Base-by-base conservation (phyloP, 1,140 invertebrate species). In the Drosophila truncata region DNA sequence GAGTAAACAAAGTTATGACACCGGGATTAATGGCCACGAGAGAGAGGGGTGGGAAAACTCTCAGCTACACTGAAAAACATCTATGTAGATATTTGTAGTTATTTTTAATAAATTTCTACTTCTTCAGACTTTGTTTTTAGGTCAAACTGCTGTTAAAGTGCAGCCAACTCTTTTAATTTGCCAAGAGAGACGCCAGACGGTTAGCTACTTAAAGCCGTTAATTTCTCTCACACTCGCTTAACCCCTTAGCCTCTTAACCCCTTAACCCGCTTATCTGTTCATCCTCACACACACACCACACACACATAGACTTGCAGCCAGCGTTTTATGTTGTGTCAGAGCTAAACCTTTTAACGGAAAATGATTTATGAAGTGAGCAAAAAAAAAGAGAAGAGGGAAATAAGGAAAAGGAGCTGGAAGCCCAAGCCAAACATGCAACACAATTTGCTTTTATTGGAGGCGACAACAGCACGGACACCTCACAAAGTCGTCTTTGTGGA, bases 391-490 rank as follows among this genome's bases (percentile, higher is more conserved):
- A 39, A 35, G 16, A 33, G 29, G 4, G 29, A 33, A 52, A 35
- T 52, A 47, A 52, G 67, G 31, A 49, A 60, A 78, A 70, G 70
- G 52, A 50, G 29, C 23, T 27, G 46, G 64, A 76, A 71, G 76
- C 82, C 65, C 63, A 44, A 70, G 66, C 54, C 76, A 84, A 87
- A 80, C 84, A 88, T 88, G 83, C 84, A 90, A 88, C 78, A 82
- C 84, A 88, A 88, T 88, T 88, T 88, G 85, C 84, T 90, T 84
- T 88, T 84, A 88, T 88, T 81, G 80, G 80, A 90, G 87, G 78
- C 69, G 84, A 87, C 80, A 83, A 74, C 54, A 37, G 42, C 70
- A 60, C 44, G 37, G 42, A 72, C 66, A 72, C 66, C 42, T 23
- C 55, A 49, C 25, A 20, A 46, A 71, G 58, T 67, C 44, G 44